Evolutionary conservation across 2,797 vertebrate genomes (phyloP).

Genomic region (Sebastiscus tertius): DNA sequence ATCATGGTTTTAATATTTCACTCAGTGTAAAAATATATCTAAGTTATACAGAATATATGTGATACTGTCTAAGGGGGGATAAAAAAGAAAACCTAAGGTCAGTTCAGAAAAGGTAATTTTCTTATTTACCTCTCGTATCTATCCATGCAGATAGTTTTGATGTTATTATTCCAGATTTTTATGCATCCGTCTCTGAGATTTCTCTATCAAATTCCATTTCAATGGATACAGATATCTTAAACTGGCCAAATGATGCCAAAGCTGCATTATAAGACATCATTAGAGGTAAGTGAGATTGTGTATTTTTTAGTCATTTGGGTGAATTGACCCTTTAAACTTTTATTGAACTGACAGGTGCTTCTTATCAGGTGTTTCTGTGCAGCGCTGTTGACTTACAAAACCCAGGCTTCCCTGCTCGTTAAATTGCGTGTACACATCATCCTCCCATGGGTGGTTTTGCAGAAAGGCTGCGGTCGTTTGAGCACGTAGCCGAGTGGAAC

Average conservation of each 20-base stretch:
- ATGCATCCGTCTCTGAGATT: background rate
- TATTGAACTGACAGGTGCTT: slow-evolving; percentile 34
- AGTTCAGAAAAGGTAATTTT: background rate
- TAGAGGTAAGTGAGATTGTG: background rate
- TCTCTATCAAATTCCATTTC: background rate
- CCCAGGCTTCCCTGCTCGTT: slow-evolving; percentile 7
- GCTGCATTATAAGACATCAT: background rate
- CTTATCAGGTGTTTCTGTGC: slow-evolving; percentile 35
- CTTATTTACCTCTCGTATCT: background rate
- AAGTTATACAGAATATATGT: background rate
- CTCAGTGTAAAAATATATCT: background rate
- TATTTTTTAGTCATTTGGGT: background rate
- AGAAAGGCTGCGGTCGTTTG: slow-evolving; percentile 53
- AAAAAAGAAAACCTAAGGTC: background rate
- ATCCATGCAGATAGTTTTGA: background rate
- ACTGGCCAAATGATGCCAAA: background rate
- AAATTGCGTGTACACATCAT: slow-evolving; percentile 28
- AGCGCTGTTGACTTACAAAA: background rate
- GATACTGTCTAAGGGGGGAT: background rate
- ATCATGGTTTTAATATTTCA: background rate
- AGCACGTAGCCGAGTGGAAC: slow-evolving; percentile 62
- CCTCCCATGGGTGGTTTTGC: slow-evolving; percentile 40
- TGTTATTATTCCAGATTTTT: background rate
- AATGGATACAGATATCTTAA: background rate
- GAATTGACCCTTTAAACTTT: background rate